Evolutionary conservation across 2,797 vertebrate species (phyloP).

Genomic region (Masticophis lateralis): DNA sequence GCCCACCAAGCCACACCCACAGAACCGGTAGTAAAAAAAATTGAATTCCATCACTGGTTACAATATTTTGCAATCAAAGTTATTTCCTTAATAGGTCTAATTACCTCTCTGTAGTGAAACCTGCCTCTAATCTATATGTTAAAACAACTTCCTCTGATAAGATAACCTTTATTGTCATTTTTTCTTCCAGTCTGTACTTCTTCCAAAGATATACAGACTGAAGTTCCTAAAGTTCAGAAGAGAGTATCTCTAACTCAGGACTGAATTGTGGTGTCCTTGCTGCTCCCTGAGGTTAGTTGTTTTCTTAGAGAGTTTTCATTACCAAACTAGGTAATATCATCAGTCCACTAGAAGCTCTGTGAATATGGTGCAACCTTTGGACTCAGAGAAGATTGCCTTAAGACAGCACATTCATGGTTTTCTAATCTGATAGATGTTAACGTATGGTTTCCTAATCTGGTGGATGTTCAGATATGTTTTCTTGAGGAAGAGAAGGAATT

Average conservation of each 20-base stretch:
- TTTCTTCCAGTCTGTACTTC: background rate
- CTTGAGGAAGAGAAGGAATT: background rate
- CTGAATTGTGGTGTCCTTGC: background rate
- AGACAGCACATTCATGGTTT: background rate
- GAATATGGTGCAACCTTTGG: background rate
- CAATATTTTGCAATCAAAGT: background rate
- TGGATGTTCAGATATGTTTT: background rate
- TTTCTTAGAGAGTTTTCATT: background rate
- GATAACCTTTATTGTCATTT: no score
- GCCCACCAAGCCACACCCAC: no score
- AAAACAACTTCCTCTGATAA: background rate
- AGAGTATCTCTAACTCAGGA: background rate
- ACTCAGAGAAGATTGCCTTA: background rate
- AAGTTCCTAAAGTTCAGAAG: background rate
- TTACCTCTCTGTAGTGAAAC: background rate
- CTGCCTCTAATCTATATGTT: background rate
- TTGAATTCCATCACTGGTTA: background rate
- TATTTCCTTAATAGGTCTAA: background rate
- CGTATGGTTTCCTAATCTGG: background rate
- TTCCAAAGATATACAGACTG: background rate
- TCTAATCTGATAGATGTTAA: background rate
- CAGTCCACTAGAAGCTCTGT: background rate
- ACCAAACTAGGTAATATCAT: background rate
- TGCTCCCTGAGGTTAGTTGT: background rate
- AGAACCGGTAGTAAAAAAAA: no score